Percentiles rank a stretch among this genome's conserved stretches.
phyloP scores from a whole-genome alignment of 2,113 vertebrate species.

The Epinephelus lanceolatus region DNA sequence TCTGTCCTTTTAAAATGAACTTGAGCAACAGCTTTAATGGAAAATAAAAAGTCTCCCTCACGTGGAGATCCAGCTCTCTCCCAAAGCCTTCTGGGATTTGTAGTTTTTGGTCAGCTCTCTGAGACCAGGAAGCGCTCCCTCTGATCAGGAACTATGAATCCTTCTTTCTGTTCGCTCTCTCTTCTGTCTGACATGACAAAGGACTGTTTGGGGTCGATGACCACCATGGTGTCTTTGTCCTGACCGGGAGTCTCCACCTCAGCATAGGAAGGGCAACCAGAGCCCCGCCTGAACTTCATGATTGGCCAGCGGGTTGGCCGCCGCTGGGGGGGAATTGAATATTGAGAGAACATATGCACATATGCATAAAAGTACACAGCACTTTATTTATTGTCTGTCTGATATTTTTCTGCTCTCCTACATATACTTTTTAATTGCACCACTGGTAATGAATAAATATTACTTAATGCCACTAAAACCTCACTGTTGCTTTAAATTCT shows the following conservation, averaged over 20 bases:
- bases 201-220: slow-evolving; percentile 79
- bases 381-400: not conserved
- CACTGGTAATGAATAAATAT: not conserved
- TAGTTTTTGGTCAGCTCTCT: slow-evolving; percentile 74
- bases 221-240: slow-evolving; percentile 88
- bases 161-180: slow-evolving; percentile 84
- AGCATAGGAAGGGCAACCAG: slow-evolving; percentile 92
- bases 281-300: slow-evolving; percentile 95
- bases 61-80: slow-evolving; percentile 39
- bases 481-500: not conserved
- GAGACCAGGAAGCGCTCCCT: slow-evolving; percentile 78
- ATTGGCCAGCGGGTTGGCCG: slow-evolving; percentile 94
- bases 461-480: not conserved
- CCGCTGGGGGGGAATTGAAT: slow-evolving; percentile 80
- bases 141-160: slow-evolving; percentile 83
- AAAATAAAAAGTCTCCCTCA: slow-evolving; percentile 14
- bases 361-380: not conserved
- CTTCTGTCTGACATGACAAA: slow-evolving; percentile 91
- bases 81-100: slow-evolving; percentile 48
- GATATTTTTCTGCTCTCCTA: not conserved
- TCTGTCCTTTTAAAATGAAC: slow-evolving; percentile 27
- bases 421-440: not conserved
- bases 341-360: not conserved
- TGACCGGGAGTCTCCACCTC: slow-evolving; percentile 92
- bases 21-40: slow-evolving; percentile 12